Percentiles rank a stretch among this genome's conserved stretches.
These are phyloP conservation scores for Origma solitaria DNA, from an alignment of 2,113 vertebrate genomes.

Conservation along the genomic window DNA sequence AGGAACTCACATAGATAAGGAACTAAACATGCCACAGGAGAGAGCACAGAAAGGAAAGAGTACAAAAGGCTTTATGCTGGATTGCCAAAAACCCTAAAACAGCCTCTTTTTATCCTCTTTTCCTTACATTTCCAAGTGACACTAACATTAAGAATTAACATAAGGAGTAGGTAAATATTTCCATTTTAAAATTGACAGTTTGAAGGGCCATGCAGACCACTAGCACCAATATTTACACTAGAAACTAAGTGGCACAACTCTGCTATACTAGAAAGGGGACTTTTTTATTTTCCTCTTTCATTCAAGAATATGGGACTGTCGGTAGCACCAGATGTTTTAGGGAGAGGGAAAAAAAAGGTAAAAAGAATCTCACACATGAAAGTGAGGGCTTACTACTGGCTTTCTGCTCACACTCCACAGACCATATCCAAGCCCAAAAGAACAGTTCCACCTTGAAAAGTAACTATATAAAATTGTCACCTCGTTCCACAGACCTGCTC, in stretches of 20 bases:
- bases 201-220: background rate
- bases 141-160: background rate
- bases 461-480: slow-evolving; percentile 51
- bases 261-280: background rate
- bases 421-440: background rate
- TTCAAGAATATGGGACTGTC: background rate
- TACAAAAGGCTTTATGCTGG: background rate
- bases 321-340: slow-evolving; percentile 2
- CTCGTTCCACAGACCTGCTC: slow-evolving; percentile 2
- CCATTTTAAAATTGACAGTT: background rate
- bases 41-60: background rate
- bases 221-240: background rate
- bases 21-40: background rate
- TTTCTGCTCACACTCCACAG: background rate
- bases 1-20: background rate
- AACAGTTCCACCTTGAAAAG: slow-evolving; percentile 42
- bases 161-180: background rate
- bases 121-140: background rate
- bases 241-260: background rate
- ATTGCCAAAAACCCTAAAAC: background rate
- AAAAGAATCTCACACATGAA: slow-evolving; percentile 3
- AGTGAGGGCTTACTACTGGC: slow-evolving; percentile 1
- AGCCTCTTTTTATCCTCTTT: background rate
- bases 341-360: background rate
- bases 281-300: background rate